A percentile compares a stretch with the other conserved stretches of the same genome.
phyloP scores from a whole-genome alignment of 2,113 vertebrate genomes.

The Solea solea region DNA sequence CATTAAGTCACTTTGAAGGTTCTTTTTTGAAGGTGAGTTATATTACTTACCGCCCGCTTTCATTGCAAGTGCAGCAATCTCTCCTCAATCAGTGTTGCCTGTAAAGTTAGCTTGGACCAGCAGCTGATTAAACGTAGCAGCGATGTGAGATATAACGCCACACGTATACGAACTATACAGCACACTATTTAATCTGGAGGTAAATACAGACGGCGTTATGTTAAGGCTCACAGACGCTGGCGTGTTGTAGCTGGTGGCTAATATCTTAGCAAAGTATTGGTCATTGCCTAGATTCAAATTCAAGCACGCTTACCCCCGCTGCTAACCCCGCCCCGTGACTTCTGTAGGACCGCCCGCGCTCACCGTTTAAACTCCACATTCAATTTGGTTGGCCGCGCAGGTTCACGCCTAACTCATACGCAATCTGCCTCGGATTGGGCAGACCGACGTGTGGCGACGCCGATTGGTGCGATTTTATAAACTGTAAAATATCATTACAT shows the following conservation, averaged over 20 bases:
- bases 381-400: constrained; percentile 56
- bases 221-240: background rate
- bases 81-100: constrained; percentile 14
- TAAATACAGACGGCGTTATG: no score
- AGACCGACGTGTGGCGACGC: accelerated
- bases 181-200: background rate
- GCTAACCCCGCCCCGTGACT: constrained; percentile 62
- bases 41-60: constrained; percentile 83
- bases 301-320: constrained; percentile 60
- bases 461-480: constrained; percentile 64
- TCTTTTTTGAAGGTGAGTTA: background rate
- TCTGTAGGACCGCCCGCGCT: constrained; percentile 76
- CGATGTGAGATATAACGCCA: background rate
- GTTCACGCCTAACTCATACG: constrained; percentile 15
- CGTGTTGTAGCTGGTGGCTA: constrained; percentile 8
- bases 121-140: constrained; percentile 32
- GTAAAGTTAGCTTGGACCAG: constrained; percentile 14
- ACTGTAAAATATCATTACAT: constrained; percentile 8
- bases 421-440: constrained; percentile 56
- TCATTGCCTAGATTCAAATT: constrained; percentile 65
- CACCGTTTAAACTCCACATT: constrained; percentile 80
- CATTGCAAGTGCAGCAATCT: constrained; percentile 77
- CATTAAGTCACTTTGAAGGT: no score
- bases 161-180: background rate
- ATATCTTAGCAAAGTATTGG: constrained; percentile 34